Conservation (phyloP, 2,888 invertebrate species). For the Nomada ruficornis region DNA sequence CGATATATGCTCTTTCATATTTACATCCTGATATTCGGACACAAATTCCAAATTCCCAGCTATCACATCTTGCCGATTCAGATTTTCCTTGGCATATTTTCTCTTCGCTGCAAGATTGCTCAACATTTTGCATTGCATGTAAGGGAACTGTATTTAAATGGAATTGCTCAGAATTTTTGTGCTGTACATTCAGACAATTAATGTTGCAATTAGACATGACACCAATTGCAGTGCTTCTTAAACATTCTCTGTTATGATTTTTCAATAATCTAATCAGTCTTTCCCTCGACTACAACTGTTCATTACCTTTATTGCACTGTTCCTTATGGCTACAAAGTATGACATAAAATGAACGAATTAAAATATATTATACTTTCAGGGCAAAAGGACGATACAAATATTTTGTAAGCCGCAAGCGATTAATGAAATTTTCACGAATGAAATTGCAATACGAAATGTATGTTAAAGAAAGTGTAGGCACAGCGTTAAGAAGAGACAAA, state of each 20-base stretch:
- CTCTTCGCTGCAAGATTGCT: not conserved
- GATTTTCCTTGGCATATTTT: not conserved
- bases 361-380: constrained; percentile 1
- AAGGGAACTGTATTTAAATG: constrained; percentile 9
- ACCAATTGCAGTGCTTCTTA: not conserved
- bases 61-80: not conserved
- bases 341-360: not conserved
- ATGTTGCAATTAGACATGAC: not conserved
- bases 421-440: not conserved
- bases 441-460: not conserved
- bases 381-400: too few relatives aligned
- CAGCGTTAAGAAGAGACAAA: not conserved
- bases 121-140: not conserved
- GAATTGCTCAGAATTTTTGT: not conserved
- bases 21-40: not conserved
- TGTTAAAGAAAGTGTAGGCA: too few relatives aligned
- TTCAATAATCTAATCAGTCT: constrained; percentile 2
- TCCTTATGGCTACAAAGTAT: constrained; percentile 20
- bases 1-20: not conserved
- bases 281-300: not conserved
- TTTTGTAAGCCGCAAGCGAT: too few relatives aligned
- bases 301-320: not conserved
- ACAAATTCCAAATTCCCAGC: too few relatives aligned
- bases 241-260: not conserved
- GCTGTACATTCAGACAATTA: not conserved